A percentile compares a stretch with the other conserved stretches of the same genome.
Conservation (phyloP, 2,888 invertebrate genomes). For the Drosophila mettleri region DNA sequence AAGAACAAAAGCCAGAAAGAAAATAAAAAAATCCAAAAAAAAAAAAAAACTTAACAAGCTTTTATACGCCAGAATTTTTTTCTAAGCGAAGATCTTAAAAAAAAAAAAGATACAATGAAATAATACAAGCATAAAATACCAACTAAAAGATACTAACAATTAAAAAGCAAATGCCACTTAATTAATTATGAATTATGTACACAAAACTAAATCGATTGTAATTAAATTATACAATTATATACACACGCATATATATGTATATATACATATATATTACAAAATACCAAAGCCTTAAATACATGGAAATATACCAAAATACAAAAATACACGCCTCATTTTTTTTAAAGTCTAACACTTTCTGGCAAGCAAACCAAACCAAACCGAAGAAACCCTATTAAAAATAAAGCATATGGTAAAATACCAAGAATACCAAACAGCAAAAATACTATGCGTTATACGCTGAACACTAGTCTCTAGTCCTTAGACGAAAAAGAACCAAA, state of each 20-base stretch:
- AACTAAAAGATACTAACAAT: conserved; percentile 27
- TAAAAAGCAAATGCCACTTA: conserved; percentile 39
- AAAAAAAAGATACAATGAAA: conserved; percentile 32
- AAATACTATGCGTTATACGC: conserved; percentile 63
- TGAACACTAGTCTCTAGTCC: conserved; percentile 59
- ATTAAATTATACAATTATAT: conserved; percentile 31
- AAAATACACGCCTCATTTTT: conserved; percentile 54
- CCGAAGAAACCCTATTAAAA: conserved; percentile 7
- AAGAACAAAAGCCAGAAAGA: conserved; percentile 14
- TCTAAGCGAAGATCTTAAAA: conserved; percentile 59
- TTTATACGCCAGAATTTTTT: conserved; percentile 77
- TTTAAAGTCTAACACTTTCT: conserved; percentile 41
- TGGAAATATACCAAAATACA: conserved; percentile 34
- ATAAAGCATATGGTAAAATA: conserved; percentile 27
- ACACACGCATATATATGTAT: conserved; percentile 1
- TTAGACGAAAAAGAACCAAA: conserved; percentile 75
- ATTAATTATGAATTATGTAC: conserved; percentile 45
- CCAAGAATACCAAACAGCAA: conserved; percentile 20
- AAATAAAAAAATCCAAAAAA: conserved; percentile 26
- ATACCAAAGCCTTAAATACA: conserved; percentile 57
- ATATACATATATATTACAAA: conserved; percentile 26
- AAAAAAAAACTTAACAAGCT: conserved; percentile 59
- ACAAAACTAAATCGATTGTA: conserved; percentile 48
- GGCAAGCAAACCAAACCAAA: conserved; percentile 16
- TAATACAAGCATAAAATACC: conserved; percentile 36